phyloP scores from a whole-genome alignment of 1,140 invertebrate species.

The Penaeus indicus region DNA sequence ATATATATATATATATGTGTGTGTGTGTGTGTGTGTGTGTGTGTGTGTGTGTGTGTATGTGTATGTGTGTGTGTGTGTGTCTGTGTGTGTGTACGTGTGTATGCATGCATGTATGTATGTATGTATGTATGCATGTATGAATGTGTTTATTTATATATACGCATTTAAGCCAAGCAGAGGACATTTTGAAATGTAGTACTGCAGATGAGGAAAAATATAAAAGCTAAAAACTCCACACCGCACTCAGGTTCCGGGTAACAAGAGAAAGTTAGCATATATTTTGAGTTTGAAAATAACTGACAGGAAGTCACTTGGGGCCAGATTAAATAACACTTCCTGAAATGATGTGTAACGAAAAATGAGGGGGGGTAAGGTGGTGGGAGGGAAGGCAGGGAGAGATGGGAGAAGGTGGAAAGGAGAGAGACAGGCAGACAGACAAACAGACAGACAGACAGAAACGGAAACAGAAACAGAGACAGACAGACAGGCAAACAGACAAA shows the following conservation, averaged over 20 bases:
- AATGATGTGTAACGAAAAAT: neutral
- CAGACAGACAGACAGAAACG: too few species aligned
- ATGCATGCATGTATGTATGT: too few species aligned
- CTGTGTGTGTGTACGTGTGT: neutral
- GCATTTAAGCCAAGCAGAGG: neutral
- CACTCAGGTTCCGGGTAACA: too few species aligned
- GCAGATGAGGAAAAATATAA: too few species aligned
- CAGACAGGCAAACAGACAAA: too few species aligned
- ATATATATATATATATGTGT: slow-evolving; percentile 24
- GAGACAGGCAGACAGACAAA: neutral
- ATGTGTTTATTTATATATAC: neutral
- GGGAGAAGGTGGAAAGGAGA: too few species aligned
- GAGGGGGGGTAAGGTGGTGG: neutral
- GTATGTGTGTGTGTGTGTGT: neutral
- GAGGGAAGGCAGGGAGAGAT: neutral
- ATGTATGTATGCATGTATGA: neutral
- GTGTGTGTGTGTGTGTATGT: neutral
- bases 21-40: slow-evolving; percentile 30
- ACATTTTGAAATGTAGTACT: neutral
- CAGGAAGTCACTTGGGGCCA: neutral
- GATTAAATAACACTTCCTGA: neutral
- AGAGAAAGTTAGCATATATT: too few species aligned
- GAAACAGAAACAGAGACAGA: neutral
- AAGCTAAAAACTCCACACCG: too few species aligned
- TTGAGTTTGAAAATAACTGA: neutral